phyloP scores from a whole-genome alignment of 2,888 invertebrate genomes.

The Nomada hirtipes region DNA sequence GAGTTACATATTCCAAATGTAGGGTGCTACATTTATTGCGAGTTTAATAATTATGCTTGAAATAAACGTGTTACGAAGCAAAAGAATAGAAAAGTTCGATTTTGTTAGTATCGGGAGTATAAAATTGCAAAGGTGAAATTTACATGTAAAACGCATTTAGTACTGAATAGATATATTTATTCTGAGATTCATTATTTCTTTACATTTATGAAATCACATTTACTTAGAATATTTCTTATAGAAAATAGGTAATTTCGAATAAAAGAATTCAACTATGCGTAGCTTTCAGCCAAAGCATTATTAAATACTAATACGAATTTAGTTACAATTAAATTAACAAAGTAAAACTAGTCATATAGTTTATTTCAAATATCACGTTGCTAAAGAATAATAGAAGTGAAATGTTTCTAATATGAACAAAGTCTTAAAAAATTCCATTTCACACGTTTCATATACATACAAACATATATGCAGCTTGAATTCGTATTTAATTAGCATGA shows the following conservation, averaged over 20 bases:
- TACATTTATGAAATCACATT: conserved; percentile 24
- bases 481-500: conserved; percentile 11
- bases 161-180: conserved; percentile 3
- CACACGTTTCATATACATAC: background rate
- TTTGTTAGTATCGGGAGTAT: conserved; percentile 3
- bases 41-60: conserved; percentile 1
- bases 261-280: background rate
- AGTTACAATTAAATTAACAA: background rate
- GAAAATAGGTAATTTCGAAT: conserved; percentile 6
- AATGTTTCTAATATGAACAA: conserved; percentile 20
- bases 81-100: conserved; percentile 15
- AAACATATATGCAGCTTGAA: conserved; percentile 5
- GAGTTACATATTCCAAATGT: background rate
- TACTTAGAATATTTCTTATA: conserved; percentile 12
- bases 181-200: conserved; percentile 7
- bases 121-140: too few relatives aligned
- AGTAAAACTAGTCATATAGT: background rate
- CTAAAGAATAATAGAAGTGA: conserved; percentile 20
- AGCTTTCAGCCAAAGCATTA: conserved; percentile 18
- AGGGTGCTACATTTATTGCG: background rate
- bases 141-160: background rate
- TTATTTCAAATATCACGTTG: background rate
- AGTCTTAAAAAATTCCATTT: conserved; percentile 9
- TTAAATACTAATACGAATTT: background rate
- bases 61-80: conserved; percentile 8